These are phyloP conservation scores for Choloepus hoffmanni DNA, from an alignment of 2,113 vertebrate genomes.

Conservation along the genomic window DNA sequence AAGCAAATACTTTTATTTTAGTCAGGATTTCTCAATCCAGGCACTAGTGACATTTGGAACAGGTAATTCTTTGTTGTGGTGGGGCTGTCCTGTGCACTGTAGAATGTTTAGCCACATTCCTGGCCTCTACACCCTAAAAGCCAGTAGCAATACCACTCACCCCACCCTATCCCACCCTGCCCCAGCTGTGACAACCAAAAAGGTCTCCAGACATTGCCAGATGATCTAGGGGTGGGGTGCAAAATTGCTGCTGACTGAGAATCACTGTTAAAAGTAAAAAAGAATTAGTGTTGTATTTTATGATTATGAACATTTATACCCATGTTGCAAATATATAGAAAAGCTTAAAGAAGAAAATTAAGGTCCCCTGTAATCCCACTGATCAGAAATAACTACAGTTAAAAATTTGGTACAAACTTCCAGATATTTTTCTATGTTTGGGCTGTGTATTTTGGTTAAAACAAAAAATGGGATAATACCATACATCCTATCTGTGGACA, in stretches of 20 bases:
- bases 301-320: neutral
- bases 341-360: conserved; percentile 24
- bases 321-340: neutral
- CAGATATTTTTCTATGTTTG: neutral
- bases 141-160: too few species aligned
- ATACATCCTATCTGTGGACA: neutral
- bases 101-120: neutral
- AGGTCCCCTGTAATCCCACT: neutral
- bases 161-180: too few species aligned
- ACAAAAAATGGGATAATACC: neutral
- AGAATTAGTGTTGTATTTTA: neutral
- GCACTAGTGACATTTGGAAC: neutral
- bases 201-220: neutral
- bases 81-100: neutral
- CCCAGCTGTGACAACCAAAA: neutral
- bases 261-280: neutral
- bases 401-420: neutral
- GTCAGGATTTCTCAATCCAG: neutral
- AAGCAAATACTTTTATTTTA: neutral
- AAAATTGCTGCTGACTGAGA: neutral
- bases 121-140: neutral
- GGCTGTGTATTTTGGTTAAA: conserved; percentile 20
- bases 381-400: conserved; percentile 17
- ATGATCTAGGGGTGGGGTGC: neutral
- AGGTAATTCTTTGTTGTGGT: neutral